Conservation (phyloP, 2,888 invertebrate species). For the Neoitamus cyanurus region DNA sequence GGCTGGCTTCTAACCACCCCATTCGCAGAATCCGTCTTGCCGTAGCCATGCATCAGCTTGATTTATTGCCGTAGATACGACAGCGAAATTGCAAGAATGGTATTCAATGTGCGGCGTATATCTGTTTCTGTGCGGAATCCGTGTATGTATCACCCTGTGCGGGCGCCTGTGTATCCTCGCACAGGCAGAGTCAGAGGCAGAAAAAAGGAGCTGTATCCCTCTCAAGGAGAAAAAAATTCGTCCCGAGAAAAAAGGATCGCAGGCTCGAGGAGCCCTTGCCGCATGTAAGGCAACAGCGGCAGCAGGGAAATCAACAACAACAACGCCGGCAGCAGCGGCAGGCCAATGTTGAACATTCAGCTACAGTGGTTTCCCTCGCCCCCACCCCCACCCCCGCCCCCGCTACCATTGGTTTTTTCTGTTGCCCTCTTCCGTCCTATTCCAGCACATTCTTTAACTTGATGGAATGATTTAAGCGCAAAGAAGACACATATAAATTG, state of each 20-base stretch:
- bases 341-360: slow-evolving; percentile 17
- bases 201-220: slow-evolving; percentile 47
- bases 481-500: slow-evolving; percentile 54
- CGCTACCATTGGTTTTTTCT: slow-evolving; percentile 44
- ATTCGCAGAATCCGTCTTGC: slow-evolving; percentile 55
- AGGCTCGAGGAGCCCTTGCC: slow-evolving; percentile 49
- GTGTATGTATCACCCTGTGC: slow-evolving; percentile 4
- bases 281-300: slow-evolving; percentile 38
- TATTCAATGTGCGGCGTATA: slow-evolving; percentile 48
- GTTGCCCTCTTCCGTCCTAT: slow-evolving; percentile 47
- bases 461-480: slow-evolving; percentile 55
- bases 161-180: slow-evolving; percentile 1
- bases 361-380: slow-evolving; percentile 42
- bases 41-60: slow-evolving; percentile 56
- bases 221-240: slow-evolving; percentile 41
- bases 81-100: slow-evolving; percentile 56
- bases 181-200: not conserved
- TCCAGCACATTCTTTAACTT: slow-evolving; percentile 52
- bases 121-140: slow-evolving; percentile 12
- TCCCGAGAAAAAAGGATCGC: slow-evolving; percentile 47
- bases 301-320: slow-evolving; percentile 35
- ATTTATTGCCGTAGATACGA: slow-evolving; percentile 55
- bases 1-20: slow-evolving; percentile 37
- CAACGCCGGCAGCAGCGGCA: slow-evolving; percentile 32
- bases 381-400: not conserved